Conservation (phyloP, 1,140 invertebrate genomes). For the Drosophila obscura region DNA sequence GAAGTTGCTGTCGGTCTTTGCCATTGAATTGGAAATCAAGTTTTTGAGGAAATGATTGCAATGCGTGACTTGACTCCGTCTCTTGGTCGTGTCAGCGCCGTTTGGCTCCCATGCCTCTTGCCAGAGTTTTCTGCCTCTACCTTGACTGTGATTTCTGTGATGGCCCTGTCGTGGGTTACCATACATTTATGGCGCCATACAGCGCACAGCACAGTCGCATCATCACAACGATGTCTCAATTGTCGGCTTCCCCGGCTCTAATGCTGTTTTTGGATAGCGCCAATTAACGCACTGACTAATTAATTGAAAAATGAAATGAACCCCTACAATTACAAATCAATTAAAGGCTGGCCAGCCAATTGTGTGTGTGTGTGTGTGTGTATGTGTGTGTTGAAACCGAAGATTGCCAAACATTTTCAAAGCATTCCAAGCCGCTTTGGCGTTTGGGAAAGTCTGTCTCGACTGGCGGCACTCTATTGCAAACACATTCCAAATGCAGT, state of each 20-base stretch:
- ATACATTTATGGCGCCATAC: slow-evolving; percentile 25
- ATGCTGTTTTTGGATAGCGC: slow-evolving; percentile 47
- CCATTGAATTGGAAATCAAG: slow-evolving; percentile 63
- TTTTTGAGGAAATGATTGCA: slow-evolving; percentile 65
- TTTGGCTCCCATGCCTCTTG: slow-evolving; percentile 20
- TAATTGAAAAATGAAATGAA: slow-evolving; percentile 59
- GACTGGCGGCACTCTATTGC: not conserved
- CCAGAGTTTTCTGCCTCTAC: slow-evolving; percentile 1
- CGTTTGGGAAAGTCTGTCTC: slow-evolving; percentile 17
- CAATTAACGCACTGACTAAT: slow-evolving; percentile 71
- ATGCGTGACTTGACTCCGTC: slow-evolving; percentile 69
- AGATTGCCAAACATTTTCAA: slow-evolving; percentile 36
- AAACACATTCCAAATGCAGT: slow-evolving; percentile 28
- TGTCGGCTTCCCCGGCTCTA: slow-evolving; percentile 48
- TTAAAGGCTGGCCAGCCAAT: slow-evolving; percentile 30
- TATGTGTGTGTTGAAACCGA: not conserved
- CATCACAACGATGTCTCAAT: slow-evolving; percentile 41
- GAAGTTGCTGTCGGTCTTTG: not conserved
- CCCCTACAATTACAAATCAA: slow-evolving; percentile 66
- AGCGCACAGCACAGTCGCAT: slow-evolving; percentile 21
- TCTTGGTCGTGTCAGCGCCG: slow-evolving; percentile 60
- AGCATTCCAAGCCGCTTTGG: not conserved
- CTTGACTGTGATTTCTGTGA: slow-evolving; percentile 36
- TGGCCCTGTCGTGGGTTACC: slow-evolving; percentile 24
- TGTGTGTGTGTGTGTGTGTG: not conserved